Evolutionary conservation across 1,140 invertebrate species (phyloP).

Genomic region (Scaptomyza montana): DNA sequence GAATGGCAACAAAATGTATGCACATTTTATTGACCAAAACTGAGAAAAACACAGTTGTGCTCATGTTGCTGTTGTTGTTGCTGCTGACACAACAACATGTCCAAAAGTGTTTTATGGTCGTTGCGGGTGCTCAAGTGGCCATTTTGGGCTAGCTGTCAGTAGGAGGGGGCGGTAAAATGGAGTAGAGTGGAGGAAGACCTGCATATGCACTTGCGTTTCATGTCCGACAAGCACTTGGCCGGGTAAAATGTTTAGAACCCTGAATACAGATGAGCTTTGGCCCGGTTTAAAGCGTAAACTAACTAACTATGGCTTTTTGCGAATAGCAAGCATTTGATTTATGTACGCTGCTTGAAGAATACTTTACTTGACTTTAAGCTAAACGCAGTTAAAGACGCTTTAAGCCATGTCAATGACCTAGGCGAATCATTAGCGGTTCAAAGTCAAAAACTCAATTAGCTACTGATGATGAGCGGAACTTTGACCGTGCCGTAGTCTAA

Average conservation of each 20-base stretch:
- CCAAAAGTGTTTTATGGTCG: conserved; percentile 78
- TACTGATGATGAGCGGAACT: conserved; percentile 23
- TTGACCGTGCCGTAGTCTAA: conserved; percentile 31
- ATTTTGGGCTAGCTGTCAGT: conserved; percentile 54
- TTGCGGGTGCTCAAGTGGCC: conserved; percentile 77
- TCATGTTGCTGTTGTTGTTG: conserved; percentile 34
- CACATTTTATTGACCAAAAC: conserved; percentile 77
- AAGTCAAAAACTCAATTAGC: conserved; percentile 81
- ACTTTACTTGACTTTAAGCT: conserved; percentile 29
- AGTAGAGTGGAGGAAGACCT: neutral
- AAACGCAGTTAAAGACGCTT: conserved; percentile 43
- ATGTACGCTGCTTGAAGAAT: conserved; percentile 20
- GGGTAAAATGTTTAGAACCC: conserved; percentile 35
- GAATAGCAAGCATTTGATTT: conserved; percentile 52
- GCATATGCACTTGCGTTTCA: conserved; percentile 60
- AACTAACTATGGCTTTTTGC: conserved; percentile 54
- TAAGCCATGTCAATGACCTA: conserved; percentile 61
- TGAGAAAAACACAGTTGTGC: conserved; percentile 48
- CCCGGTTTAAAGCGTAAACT: conserved; percentile 10
- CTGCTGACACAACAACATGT: conserved; percentile 74
- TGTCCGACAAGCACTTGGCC: conserved; percentile 73
- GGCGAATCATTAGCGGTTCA: conserved; percentile 52
- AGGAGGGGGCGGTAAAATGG: neutral
- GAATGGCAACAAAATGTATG: conserved; percentile 72
- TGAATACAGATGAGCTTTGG: conserved; percentile 67